Conservation (phyloP, 2,797 vertebrate genomes). For the Danio aesculapii region DNA sequence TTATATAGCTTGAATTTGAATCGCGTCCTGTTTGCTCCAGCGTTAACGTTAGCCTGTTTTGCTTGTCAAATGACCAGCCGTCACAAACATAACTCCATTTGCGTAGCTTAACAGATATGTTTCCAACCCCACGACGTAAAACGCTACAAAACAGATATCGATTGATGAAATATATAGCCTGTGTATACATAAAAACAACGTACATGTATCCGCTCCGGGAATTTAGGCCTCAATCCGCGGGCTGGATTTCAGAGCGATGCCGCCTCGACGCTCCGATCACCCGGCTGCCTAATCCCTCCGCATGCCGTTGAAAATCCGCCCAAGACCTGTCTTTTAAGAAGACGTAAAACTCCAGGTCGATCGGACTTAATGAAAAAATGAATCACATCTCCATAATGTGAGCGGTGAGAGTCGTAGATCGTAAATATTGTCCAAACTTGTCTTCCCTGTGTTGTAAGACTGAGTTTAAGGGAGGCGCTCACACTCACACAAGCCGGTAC, state of each 20-base stretch:
- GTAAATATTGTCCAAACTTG: constrained; percentile 33
- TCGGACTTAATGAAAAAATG: neutral
- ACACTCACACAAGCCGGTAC: constrained; percentile 13
- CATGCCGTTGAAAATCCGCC: constrained; percentile 21
- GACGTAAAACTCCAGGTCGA: neutral
- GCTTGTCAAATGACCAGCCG: constrained; percentile 38
- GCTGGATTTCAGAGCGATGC: constrained; percentile 21
- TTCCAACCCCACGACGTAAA: neutral
- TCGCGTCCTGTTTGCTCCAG: neutral
- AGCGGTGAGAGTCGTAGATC: neutral
- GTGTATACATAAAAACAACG: neutral
- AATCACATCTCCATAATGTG: constrained; percentile 1
- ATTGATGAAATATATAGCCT: neutral
- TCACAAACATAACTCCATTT: constrained; percentile 38
- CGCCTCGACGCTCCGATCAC: neutral
- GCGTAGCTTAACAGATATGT: constrained; percentile 15
- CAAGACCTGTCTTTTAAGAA: neutral
- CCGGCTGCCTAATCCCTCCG: neutral
- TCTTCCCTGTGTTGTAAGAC: constrained; percentile 8
- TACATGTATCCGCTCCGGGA: constrained; percentile 11
- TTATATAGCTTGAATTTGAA: neutral
- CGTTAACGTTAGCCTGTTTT: constrained; percentile 38
- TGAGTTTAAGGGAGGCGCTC: constrained; percentile 41
- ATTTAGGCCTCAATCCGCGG: constrained; percentile 28
- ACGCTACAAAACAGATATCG: neutral